phyloP scores from a whole-genome alignment of 1,140 invertebrate species.

The Aphis craccivora region DNA sequence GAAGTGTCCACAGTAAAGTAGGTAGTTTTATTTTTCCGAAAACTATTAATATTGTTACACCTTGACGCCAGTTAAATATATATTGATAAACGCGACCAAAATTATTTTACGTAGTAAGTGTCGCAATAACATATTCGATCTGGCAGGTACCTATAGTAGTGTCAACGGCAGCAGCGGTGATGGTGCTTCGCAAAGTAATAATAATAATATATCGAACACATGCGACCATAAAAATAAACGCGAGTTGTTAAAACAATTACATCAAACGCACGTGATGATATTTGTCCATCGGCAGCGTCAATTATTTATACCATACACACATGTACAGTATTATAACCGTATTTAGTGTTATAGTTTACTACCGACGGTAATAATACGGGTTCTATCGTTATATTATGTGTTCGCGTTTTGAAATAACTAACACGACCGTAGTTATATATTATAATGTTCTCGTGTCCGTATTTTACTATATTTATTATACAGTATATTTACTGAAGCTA shows the following conservation, averaged over 20 bases:
- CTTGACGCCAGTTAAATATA: neutral
- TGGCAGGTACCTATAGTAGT: neutral
- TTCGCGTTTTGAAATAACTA: neutral
- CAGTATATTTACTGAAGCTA: neutral
- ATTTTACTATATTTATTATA: neutral
- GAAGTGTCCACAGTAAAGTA: no score
- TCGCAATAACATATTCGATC: neutral
- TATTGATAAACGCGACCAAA: neutral
- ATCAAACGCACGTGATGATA: neutral
- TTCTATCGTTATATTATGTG: neutral
- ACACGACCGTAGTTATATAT: neutral
- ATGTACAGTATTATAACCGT: neutral
- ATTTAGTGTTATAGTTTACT: neutral
- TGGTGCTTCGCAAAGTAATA: neutral
- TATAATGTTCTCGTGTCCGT: neutral
- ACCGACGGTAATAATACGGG: neutral
- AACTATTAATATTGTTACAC: neutral
- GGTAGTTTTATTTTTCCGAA: neutral
- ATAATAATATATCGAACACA: slow-evolving; percentile 28
- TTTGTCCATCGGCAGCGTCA: neutral
- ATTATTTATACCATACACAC: neutral
- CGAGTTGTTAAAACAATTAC: neutral
- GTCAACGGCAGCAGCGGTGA: neutral
- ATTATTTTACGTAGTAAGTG: neutral
- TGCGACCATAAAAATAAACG: slow-evolving; percentile 21